A percentile compares a stretch with the other conserved stretches of the same genome.
These are phyloP conservation scores for Halocynthia roretzi DNA, from an alignment of 23 tunicate genomes.

Conservation along the genomic window DNA sequence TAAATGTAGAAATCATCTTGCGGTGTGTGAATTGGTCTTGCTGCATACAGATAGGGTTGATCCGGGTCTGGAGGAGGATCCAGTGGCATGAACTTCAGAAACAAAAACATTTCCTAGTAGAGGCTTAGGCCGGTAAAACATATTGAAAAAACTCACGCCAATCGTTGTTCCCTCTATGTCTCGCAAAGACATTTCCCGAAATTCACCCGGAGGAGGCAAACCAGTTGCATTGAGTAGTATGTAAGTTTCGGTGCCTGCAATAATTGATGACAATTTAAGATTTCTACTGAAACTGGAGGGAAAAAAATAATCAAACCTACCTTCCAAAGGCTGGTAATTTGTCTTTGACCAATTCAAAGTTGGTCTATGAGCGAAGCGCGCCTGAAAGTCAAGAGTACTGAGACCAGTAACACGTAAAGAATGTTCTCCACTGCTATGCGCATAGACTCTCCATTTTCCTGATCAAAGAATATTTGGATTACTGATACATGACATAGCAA, in stretches of 20 bases:
- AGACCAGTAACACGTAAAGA: slow-evolving; percentile 94
- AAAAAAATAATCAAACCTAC: not conserved
- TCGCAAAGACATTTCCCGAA: slow-evolving; percentile 31
- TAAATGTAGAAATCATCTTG: slow-evolving; percentile 71
- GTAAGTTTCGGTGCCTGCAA: slow-evolving; percentile 56
- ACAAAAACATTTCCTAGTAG: not conserved
- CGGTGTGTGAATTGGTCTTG: slow-evolving; percentile 67
- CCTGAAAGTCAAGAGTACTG: slow-evolving; percentile 88
- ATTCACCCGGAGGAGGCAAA: slow-evolving; percentile 55
- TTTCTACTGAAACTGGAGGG: not conserved
- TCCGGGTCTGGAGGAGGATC: slow-evolving; percentile 54
- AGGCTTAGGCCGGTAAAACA: not conserved
- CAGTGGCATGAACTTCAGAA: slow-evolving; percentile 25
- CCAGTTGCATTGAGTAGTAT: slow-evolving; percentile 81
- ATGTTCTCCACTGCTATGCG: slow-evolving; percentile 71
- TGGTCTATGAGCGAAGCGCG: slow-evolving; percentile 80
- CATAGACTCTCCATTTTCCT: slow-evolving; percentile 69
- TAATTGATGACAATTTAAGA: not conserved
- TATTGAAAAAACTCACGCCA: slow-evolving; percentile 13
- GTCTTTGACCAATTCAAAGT: slow-evolving; percentile 74
- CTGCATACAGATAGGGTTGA: slow-evolving; percentile 82
- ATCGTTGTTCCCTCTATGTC: slow-evolving; percentile 51
- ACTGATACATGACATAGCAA: not conserved
- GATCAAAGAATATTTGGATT: not conserved
- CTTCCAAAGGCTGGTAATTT: slow-evolving; percentile 87